phyloP scores from a whole-genome alignment of 2,888 invertebrate genomes.

The Drosophila meridionalis region DNA sequence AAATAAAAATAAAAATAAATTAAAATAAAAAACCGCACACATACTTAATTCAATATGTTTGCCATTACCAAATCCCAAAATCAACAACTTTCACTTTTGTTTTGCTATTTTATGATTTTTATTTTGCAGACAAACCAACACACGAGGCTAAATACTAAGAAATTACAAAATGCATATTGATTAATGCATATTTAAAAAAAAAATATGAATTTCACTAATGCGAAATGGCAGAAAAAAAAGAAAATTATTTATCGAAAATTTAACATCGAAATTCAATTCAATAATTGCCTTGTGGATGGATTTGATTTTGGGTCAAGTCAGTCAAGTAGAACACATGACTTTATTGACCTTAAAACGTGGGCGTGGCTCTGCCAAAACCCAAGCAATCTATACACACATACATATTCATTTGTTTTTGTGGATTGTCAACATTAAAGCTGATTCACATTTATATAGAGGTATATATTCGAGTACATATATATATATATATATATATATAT shows the following conservation, averaged over 20 bases:
- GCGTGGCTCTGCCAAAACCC: conserved; percentile 48
- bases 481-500: neutral
- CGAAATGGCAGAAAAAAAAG: conserved; percentile 3
- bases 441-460: conserved; percentile 9
- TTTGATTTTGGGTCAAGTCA: conserved; percentile 72
- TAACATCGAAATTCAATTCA: conserved; percentile 16
- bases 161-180: conserved; percentile 68
- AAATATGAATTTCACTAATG: conserved; percentile 46
- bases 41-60: conserved; percentile 51
- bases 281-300: conserved; percentile 53
- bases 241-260: neutral
- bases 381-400: conserved; percentile 13
- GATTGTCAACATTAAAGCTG: conserved; percentile 38
- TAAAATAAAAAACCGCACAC: conserved; percentile 45
- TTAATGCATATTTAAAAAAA: conserved; percentile 61
- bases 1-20: conserved; percentile 53
- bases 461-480: neutral
- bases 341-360: conserved; percentile 69
- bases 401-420: conserved; percentile 2
- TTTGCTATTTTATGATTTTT: neutral
- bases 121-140: conserved; percentile 13
- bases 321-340: conserved; percentile 67
- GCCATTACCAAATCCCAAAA: conserved; percentile 56
- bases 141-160: conserved; percentile 48
- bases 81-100: conserved; percentile 66